phyloP scores from a whole-genome alignment of 2,113 vertebrate genomes.

The Tyto alba region DNA sequence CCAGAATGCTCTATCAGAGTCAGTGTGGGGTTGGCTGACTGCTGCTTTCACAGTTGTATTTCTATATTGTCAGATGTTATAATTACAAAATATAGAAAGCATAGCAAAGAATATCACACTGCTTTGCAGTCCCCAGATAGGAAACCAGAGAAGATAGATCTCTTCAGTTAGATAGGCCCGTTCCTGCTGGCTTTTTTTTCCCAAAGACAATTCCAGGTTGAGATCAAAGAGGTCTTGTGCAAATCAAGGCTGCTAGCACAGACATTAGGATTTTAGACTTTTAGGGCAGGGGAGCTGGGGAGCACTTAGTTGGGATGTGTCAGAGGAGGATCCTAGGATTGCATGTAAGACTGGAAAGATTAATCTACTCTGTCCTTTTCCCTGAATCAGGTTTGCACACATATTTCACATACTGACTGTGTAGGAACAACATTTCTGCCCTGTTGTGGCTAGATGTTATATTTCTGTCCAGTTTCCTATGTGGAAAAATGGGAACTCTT shows the following conservation, averaged over 20 bases:
- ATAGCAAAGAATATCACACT: neutral
- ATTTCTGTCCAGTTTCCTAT: neutral
- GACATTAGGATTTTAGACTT: neutral
- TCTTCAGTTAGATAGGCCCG: neutral
- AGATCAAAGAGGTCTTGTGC: neutral
- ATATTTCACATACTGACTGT: neutral
- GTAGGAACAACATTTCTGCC: neutral
- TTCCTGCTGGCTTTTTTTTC: neutral
- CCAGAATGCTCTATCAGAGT: neutral
- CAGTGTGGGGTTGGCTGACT: neutral
- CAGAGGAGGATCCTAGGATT: neutral
- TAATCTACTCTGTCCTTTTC: neutral
- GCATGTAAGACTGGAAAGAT: neutral
- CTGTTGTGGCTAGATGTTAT: neutral
- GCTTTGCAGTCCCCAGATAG: neutral
- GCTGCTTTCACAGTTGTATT: neutral
- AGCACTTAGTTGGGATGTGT: neutral
- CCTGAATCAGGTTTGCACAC: neutral
- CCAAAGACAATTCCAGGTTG: neutral
- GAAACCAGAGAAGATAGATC: neutral
- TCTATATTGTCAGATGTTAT: neutral
- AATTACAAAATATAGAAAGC: neutral
- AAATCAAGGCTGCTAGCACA: neutral
- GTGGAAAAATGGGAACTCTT: neutral
- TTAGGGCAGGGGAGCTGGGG: rapidly evolving